Evolutionary conservation across 1,140 invertebrate genomes (phyloP), one percentile per base, ranked within the genome.

Genomic region (Zaprionus davidi): DNA sequence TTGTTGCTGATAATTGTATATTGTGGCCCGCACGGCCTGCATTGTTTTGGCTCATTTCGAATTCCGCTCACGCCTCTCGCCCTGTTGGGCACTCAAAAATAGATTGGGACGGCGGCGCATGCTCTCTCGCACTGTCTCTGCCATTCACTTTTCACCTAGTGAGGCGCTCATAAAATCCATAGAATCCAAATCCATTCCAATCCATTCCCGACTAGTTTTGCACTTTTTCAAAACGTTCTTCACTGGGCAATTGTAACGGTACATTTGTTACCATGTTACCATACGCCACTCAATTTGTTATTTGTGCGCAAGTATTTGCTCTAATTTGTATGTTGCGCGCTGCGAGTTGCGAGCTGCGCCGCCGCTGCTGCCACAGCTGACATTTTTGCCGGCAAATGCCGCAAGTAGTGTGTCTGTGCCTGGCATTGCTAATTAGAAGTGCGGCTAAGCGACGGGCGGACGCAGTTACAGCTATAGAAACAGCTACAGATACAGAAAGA

Each of bases 331-430:
- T 83, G 78, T 84, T 71, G 72, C 59, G 13, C 34, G 53, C 17
- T 2, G 15, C 55, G 53, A 46, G 34, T 24, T 34, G 38, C 17
- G 36, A 62, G 51, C n/a, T 49, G 24, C 9, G 67, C 20, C n/a
- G 20, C 7, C n/a, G 75, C 26, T 17, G n/a, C 60, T 34, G 51
- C 41, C 63, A 63, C 84, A 88, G 84, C 84, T 88, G 84, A 88
- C 85, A 90, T 90, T 90, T 85, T 88, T 88, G 85, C 85, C 60
- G 72, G 84, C 78, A 90, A 90, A 88, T 88, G 79, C 85, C 85
- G 79, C 84, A 82, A 41, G 38, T n/a, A n/a, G 38, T 41, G 38
- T n/a, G 15, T 41, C 78, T 90, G 85, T 90, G 85, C 85, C 64
- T 76, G 63, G 85, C 85, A 90, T 90, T 64, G 81, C 79, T 90